Evolutionary conservation across 1,140 invertebrate species (phyloP).

Genomic region (Oedothorax gibbosus): DNA sequence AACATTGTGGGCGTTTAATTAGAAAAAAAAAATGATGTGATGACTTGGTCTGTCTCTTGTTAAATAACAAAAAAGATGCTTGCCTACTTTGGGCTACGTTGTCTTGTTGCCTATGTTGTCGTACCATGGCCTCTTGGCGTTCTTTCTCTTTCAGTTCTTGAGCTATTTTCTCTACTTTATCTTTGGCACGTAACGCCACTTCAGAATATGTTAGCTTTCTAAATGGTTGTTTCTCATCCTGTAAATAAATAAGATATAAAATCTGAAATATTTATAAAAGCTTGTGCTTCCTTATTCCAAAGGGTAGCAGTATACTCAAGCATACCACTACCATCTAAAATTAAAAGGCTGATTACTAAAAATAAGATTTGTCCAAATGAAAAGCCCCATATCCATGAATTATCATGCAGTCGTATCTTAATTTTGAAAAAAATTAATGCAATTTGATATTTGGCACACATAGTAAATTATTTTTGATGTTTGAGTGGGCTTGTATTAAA

Average conservation of each 20-base stretch:
- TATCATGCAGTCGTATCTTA: too few relatives aligned
- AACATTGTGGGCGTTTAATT: too few relatives aligned
- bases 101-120: slow-evolving; percentile 53
- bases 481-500: too few relatives aligned
- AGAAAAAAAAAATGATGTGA: background rate
- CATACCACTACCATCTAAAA: too few relatives aligned
- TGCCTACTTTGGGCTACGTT: slow-evolving; percentile 52
- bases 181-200: slow-evolving; percentile 81
- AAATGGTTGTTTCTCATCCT: slow-evolving; percentile 62
- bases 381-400: too few relatives aligned
- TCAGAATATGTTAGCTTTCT: slow-evolving; percentile 82
- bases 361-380: too few relatives aligned
- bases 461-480: too few relatives aligned
- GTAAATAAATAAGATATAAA: slow-evolving; percentile 3
- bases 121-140: slow-evolving; percentile 50
- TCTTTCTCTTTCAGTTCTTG: slow-evolving; percentile 61
- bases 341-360: too few relatives aligned
- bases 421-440: too few relatives aligned
- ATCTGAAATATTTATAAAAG: background rate
- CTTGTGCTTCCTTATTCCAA: too few relatives aligned
- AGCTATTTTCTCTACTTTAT: slow-evolving; percentile 66
- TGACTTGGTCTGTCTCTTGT: background rate
- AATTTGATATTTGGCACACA: too few relatives aligned
- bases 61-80: slow-evolving; percentile 20
- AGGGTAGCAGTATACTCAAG: too few relatives aligned